phyloP scores from a whole-genome alignment of 2,888 invertebrate species.

The Ormyrus rosae region DNA sequence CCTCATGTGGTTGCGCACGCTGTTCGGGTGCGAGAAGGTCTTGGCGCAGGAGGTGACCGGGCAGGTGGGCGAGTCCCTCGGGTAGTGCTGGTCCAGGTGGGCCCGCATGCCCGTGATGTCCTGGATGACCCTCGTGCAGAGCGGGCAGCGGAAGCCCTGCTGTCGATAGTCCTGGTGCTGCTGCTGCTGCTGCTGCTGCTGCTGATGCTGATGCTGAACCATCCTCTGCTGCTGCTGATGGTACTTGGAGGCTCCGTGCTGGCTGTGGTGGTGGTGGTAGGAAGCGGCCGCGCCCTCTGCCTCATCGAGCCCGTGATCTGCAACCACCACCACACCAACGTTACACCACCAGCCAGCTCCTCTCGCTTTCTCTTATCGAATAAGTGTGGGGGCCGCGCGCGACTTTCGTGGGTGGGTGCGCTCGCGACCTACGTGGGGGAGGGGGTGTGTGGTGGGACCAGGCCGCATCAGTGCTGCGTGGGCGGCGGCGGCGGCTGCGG shows the following conservation, averaged over 20 bases:
- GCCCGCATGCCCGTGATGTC: conserved; percentile 83
- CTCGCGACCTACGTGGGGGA: background rate
- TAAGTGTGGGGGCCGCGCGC: conserved; percentile 10
- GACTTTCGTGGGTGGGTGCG: background rate
- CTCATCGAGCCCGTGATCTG: conserved; percentile 74
- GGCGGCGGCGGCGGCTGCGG: conserved; percentile 28
- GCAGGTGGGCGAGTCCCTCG: conserved; percentile 88
- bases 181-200: conserved; percentile 59
- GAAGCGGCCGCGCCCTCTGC: conserved; percentile 67
- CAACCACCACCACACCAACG: conserved; percentile 76
- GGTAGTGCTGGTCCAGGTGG: conserved; percentile 90
- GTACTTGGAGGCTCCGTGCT: conserved; percentile 68
- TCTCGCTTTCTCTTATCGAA: conserved; percentile 6
- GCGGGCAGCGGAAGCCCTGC: conserved; percentile 82
- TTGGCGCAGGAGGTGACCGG: conserved; percentile 87
- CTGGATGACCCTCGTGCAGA: conserved; percentile 83
- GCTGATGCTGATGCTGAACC: conserved; percentile 57
- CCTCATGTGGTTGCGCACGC: conserved; percentile 91
- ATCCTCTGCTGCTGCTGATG: conserved; percentile 46
- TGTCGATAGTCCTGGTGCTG: conserved; percentile 60
- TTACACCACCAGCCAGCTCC: conserved; percentile 72
- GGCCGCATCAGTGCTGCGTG: conserved; percentile 1
- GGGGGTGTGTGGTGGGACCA: background rate
- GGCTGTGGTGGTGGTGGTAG: conserved; percentile 74
- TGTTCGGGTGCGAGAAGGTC: conserved; percentile 89